Percentiles rank a stretch among this genome's conserved stretches.
Conservation (phyloP, 2,797 vertebrate species). For the Caiman crocodilus region DNA sequence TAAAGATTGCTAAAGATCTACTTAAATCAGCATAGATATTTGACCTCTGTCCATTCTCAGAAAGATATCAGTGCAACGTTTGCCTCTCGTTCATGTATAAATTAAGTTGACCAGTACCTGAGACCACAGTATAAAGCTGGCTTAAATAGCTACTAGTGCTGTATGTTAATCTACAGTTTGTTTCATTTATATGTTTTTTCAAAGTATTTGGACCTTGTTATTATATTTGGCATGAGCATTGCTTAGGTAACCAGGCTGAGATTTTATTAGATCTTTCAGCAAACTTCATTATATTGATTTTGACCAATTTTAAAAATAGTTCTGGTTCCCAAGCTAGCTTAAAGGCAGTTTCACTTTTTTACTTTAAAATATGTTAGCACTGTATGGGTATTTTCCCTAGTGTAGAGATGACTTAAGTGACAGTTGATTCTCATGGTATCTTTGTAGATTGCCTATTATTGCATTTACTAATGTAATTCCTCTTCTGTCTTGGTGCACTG, state of each 20-base stretch:
- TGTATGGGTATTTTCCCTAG: neutral
- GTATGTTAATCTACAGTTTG: neutral
- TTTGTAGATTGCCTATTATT: neutral
- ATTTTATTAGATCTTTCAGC: neutral
- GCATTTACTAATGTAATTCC: neutral
- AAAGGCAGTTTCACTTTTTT: neutral
- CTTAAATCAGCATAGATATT: neutral
- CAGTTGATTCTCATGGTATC: neutral
- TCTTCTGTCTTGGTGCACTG: neutral
- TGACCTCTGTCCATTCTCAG: neutral
- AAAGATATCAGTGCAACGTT: neutral
- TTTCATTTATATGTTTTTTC: neutral
- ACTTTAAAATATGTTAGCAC: neutral
- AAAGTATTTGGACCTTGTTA: neutral
- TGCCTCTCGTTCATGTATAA: neutral
- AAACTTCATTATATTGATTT: neutral
- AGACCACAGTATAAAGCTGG: neutral
- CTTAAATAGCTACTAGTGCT: neutral
- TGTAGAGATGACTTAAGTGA: neutral
- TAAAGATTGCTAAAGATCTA: neutral
- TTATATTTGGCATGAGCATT: neutral
- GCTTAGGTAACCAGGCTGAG: neutral
- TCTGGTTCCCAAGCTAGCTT: neutral
- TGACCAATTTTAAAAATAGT: neutral
- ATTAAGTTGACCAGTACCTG: neutral